Conservation (phyloP, 1,140 invertebrate genomes). For the Coenobita brevimanus region DNA sequence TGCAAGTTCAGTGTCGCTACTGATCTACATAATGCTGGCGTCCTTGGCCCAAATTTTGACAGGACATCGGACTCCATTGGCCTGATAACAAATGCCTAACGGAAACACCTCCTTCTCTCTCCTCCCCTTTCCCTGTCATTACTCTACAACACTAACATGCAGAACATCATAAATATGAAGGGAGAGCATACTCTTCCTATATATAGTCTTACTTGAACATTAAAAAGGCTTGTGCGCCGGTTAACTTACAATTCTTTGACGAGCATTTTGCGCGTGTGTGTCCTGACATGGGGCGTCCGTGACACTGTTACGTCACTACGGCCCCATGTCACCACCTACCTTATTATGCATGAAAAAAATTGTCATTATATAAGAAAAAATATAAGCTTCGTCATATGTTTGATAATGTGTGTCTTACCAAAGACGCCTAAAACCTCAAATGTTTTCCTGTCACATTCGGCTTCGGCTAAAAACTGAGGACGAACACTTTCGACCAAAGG, state of each 20-base stretch:
- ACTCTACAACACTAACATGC: neutral
- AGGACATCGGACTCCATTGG: conserved; percentile 43
- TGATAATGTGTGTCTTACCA: too few relatives aligned
- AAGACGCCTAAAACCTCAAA: too few relatives aligned
- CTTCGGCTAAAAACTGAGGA: too few relatives aligned
- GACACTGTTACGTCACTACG: conserved; percentile 48
- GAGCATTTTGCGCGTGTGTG: conserved; percentile 16
- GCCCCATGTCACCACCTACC: neutral
- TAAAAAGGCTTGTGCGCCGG: neutral
- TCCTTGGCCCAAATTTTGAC: conserved; percentile 49
- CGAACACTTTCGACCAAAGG: too few relatives aligned
- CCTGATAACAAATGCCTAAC: conserved; percentile 53
- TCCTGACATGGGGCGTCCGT: conserved; percentile 13
- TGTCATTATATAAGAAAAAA: too few relatives aligned
- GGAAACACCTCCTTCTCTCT: neutral
- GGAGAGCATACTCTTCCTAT: too few relatives aligned
- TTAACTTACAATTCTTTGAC: conserved; percentile 54
- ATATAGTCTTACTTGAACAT: too few relatives aligned
- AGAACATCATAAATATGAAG: too few relatives aligned
- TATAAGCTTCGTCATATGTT: too few relatives aligned
- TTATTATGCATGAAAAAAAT: too few relatives aligned
- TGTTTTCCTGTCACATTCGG: too few relatives aligned
- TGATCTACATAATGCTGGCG: neutral
- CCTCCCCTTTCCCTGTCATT: neutral
- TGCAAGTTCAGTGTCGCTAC: too few relatives aligned